phyloP scores from a whole-genome alignment of 2,888 invertebrate species.

The Patella caerulea region DNA sequence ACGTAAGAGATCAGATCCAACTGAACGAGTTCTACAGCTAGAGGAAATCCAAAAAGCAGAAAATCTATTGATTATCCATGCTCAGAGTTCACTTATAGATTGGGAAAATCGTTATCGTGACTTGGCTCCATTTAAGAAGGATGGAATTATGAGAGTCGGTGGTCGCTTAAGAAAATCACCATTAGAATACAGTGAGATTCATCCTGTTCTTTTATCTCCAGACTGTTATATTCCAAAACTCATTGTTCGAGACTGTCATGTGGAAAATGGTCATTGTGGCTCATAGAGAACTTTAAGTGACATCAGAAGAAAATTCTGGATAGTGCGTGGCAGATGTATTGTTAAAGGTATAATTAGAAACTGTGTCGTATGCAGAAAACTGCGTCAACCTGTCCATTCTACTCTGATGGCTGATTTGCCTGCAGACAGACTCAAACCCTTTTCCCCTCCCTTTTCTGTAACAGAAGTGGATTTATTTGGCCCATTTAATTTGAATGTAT shows the following conservation, averaged over 20 bases:
- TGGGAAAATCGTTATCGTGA: too few relatives aligned
- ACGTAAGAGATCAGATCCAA: too few relatives aligned
- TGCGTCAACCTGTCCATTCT: conserved; percentile 6
- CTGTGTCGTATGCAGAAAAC: conserved; percentile 19
- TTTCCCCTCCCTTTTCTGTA: conserved; percentile 18
- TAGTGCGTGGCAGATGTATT: conserved; percentile 16
- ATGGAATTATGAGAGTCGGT: conserved; percentile 19
- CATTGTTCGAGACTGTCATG: conserved; percentile 18
- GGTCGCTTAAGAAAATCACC: conserved; percentile 17
- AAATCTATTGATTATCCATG: too few relatives aligned
- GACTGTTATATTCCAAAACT: conserved; percentile 5
- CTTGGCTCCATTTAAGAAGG: conserved; percentile 12
- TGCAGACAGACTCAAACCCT: background rate
- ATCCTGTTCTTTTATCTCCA: conserved; percentile 15
- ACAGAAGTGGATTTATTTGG: conserved; percentile 26
- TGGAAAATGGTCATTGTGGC: conserved; percentile 12
- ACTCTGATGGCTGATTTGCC: conserved; percentile 24
- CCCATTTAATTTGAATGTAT: conserved; percentile 16
- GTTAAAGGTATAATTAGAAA: conserved; percentile 15
- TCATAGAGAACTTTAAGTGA: conserved; percentile 21
- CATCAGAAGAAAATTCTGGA: conserved; percentile 11
- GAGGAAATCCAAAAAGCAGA: too few relatives aligned
- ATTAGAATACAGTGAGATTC: conserved; percentile 1
- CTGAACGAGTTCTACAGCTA: too few relatives aligned
- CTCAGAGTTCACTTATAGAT: too few relatives aligned